Conservation (phyloP, 2,888 invertebrate genomes). For the Mythimna albipuncta region DNA sequence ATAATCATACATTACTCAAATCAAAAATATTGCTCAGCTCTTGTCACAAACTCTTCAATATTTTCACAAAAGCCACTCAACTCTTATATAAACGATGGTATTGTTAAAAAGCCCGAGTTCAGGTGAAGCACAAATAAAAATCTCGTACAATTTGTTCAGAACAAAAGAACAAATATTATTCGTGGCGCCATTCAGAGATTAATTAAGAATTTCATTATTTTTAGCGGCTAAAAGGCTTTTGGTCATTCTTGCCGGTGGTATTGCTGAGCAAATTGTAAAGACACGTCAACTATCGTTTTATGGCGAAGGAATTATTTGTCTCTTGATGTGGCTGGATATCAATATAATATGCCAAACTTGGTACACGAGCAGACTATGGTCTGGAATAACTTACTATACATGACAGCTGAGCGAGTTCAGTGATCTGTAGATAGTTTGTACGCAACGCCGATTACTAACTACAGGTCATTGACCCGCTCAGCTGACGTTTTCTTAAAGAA, state of each 20-base stretch:
- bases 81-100: constrained; percentile 22
- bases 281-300: no score
- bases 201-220: constrained; percentile 20
- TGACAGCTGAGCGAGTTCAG: no score
- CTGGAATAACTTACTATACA: no score
- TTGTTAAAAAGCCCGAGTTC: constrained; percentile 19
- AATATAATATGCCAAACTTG: no score
- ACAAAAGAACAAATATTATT: constrained; percentile 21
- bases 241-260: not conserved
- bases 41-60: constrained; percentile 4
- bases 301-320: no score
- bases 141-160: constrained; percentile 2
- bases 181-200: constrained; percentile 8
- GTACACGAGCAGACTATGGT: no score
- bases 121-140: constrained; percentile 3
- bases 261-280: not conserved
- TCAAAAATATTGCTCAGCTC: not conserved
- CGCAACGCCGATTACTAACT: no score
- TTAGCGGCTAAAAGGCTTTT: constrained; percentile 6
- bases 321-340: no score
- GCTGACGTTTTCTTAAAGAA: no score
- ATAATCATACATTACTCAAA: no score
- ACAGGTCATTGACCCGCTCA: no score
- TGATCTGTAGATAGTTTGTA: no score
- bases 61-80: not conserved